Conservation (phyloP, 1,140 invertebrate genomes). For the Ostrea denselamellosa region DNA sequence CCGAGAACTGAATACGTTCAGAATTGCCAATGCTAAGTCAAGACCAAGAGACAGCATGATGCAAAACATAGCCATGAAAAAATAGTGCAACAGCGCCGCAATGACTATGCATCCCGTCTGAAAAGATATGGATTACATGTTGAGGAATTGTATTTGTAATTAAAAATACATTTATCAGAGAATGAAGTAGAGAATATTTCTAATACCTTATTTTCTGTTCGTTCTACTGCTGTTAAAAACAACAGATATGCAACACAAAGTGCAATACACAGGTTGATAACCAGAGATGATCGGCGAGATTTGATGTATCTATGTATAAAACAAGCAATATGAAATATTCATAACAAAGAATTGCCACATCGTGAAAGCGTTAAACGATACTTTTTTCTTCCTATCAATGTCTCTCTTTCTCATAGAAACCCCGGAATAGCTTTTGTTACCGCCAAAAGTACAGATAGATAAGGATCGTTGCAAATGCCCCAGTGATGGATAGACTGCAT, state of each 20-base stretch:
- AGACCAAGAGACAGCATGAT: slow-evolving; percentile 31
- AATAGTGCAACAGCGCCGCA: slow-evolving; percentile 41
- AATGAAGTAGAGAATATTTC: not conserved
- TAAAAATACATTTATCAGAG: too few species aligned
- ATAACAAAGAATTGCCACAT: too few species aligned
- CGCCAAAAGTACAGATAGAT: not conserved
- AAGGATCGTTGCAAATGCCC: slow-evolving; percentile 31
- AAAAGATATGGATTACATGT: not conserved
- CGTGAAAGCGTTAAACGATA: too few species aligned
- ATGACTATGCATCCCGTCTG: slow-evolving; percentile 1
- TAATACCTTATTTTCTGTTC: slow-evolving; percentile 28
- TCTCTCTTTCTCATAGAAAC: not conserved
- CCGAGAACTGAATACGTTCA: slow-evolving; percentile 16
- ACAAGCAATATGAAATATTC: not conserved
- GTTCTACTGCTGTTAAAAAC: slow-evolving; percentile 19
- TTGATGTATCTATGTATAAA: slow-evolving; percentile 35
- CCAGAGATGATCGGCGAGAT: not conserved
- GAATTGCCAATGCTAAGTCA: slow-evolving; percentile 26
- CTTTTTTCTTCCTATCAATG: too few species aligned
- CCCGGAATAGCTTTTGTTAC: not conserved
- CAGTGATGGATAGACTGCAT: slow-evolving; percentile 41
- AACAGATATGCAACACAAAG: slow-evolving; percentile 8
- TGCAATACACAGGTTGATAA: slow-evolving; percentile 30
- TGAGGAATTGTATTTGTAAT: too few species aligned
- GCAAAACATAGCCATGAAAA: slow-evolving; percentile 43